A percentile compares a stretch with the other conserved stretches of the same genome.
phyloP scores from a whole-genome alignment of 2,888 invertebrate genomes.

The Noctua fimbriata region DNA sequence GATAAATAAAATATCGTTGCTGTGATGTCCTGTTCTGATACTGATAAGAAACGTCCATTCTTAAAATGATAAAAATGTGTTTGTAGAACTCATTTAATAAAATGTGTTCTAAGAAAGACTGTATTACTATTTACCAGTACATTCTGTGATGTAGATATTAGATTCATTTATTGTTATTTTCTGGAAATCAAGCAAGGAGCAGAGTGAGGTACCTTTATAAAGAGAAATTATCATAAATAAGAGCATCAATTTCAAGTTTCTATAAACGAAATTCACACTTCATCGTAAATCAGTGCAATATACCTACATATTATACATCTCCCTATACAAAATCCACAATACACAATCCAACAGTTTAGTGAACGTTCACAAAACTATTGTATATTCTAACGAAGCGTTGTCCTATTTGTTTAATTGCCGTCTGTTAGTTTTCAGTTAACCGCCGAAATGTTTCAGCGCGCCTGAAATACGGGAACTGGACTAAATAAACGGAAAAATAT shows the following conservation, averaged over 20 bases:
- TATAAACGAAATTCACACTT: neutral
- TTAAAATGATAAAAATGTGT: neutral
- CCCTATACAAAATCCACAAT: neutral
- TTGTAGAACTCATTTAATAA: no score
- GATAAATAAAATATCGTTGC: neutral
- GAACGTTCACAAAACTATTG: slow-evolving; percentile 46
- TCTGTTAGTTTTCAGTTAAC: slow-evolving; percentile 68
- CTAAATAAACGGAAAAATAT: slow-evolving; percentile 46
- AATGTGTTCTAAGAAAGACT: neutral
- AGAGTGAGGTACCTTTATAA: neutral
- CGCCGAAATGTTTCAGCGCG: slow-evolving; percentile 50
- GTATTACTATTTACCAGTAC: no score
- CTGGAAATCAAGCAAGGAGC: neutral
- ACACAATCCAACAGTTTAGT: slow-evolving; percentile 15
- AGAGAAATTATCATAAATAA: neutral
- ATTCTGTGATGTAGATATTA: neutral
- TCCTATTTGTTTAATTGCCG: slow-evolving; percentile 64
- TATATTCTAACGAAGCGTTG: slow-evolving; percentile 50
- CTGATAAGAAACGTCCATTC: neutral
- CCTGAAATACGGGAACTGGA: slow-evolving; percentile 19
- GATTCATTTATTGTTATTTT: neutral
- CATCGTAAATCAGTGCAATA: neutral
- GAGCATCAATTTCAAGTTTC: neutral
- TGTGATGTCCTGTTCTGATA: neutral
- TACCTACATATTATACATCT: neutral